Evolutionary conservation across 2,888 invertebrate genomes (phyloP).

Genomic region (Xylocampa areola): DNA sequence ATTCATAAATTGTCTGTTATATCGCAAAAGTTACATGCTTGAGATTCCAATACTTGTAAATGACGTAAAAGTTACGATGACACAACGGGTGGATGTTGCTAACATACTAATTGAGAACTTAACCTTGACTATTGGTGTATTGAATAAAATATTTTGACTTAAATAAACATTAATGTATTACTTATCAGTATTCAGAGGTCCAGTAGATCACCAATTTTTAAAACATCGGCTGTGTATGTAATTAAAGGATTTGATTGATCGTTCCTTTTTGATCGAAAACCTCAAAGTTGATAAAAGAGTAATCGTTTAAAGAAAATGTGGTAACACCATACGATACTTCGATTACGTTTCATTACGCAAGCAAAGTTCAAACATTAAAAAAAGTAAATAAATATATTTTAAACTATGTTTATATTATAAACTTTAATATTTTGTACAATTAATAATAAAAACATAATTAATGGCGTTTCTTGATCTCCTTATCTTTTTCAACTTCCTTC

Average conservation of each 20-base stretch:
- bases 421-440: neutral
- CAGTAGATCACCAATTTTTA: no score
- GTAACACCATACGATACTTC: conserved; percentile 14
- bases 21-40: conserved; percentile 58
- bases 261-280: no score
- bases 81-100: conserved; percentile 47
- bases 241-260: conserved; percentile 4
- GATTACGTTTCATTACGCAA: conserved; percentile 10
- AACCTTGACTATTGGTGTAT: no score
- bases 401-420: neutral
- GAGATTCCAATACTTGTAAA: conserved; percentile 57
- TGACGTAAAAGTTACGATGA: conserved; percentile 56
- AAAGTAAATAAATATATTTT: conserved; percentile 21
- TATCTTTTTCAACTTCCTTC: conserved; percentile 56
- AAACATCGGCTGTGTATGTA: no score
- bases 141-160: conserved; percentile 4
- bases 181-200: no score
- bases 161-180: no score
- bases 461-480: conserved; percentile 36
- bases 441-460: conserved; percentile 6
- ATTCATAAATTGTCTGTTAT: conserved; percentile 61
- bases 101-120: conserved; percentile 11
- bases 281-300: no score
- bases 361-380: conserved; percentile 5
- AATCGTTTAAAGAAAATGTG: conserved; percentile 1